Percentiles rank a stretch among this genome's conserved stretches.
Evolutionary conservation across 1,140 invertebrate genomes (phyloP).

Genomic region (Scylla paramamosain): DNA sequence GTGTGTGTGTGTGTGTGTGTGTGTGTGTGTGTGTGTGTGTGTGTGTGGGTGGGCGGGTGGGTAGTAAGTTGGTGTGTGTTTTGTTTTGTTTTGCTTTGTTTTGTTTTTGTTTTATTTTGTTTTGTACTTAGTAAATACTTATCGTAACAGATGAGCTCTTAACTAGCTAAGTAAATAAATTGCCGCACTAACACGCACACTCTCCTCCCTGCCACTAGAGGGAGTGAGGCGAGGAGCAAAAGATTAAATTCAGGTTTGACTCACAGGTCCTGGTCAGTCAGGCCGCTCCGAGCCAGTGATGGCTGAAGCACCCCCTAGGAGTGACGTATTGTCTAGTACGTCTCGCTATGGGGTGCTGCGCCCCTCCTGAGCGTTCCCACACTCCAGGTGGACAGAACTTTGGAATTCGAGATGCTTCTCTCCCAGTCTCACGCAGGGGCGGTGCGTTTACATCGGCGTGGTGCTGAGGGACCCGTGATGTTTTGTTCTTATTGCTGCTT

Average conservation of each 20-base stretch:
- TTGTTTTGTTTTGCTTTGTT: background rate
- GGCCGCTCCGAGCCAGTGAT: background rate
- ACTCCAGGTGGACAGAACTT: background rate
- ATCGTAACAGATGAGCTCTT: no score
- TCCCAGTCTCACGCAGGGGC: no score
- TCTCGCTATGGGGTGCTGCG: background rate
- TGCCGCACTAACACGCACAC: background rate
- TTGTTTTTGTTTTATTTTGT: no score
- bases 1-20: background rate
- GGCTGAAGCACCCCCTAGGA: background rate
- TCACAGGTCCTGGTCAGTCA: background rate
- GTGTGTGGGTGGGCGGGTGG: background rate
- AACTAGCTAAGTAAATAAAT: background rate
- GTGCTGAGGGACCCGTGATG: no score
- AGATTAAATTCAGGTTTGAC: background rate
- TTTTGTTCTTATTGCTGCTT: background rate
- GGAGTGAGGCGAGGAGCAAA: background rate
- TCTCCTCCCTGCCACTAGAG: background rate
- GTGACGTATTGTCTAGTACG: constrained; percentile 12
- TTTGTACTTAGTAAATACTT: no score
- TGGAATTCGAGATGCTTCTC: background rate
- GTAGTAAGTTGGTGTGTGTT: background rate
- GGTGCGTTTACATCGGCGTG: no score
- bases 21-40: background rate
- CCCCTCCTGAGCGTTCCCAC: constrained; percentile 6